Percentiles rank a stretch among this genome's conserved stretches.
Conservation (phyloP, 2,888 invertebrate genomes). For the Syrista parreyssii region DNA sequence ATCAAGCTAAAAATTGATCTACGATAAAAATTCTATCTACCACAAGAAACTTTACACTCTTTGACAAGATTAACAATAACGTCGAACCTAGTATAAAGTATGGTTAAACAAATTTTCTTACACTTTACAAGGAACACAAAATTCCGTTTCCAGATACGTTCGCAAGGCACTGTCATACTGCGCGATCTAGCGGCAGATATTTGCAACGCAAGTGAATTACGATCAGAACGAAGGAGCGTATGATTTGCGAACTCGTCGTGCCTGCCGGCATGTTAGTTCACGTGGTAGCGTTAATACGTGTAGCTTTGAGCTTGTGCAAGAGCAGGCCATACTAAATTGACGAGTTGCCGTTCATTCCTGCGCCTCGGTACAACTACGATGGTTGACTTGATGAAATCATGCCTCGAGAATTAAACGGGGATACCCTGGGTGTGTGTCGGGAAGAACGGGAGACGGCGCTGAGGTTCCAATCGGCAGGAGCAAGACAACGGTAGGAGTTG, state of each 20-base stretch:
- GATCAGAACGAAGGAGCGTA: background rate
- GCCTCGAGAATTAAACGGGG: constrained; percentile 55
- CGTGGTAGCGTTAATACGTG: constrained; percentile 29
- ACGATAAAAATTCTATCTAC: background rate
- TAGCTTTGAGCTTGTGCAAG: background rate
- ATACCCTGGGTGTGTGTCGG: constrained; percentile 41
- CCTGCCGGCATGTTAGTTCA: constrained; percentile 22
- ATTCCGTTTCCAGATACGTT: background rate
- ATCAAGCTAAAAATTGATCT: background rate
- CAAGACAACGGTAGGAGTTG: constrained; percentile 62
- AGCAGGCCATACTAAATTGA: background rate
- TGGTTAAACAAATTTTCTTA: background rate
- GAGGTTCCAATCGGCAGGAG: constrained; percentile 60
- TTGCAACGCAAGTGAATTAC: background rate
- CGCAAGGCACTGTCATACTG: background rate
- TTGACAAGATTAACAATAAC: background rate
- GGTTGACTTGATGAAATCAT: constrained; percentile 63
- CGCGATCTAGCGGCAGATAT: background rate
- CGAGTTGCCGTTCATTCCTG: constrained; percentile 36
- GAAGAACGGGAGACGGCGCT: constrained; percentile 40
- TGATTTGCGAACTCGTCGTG: background rate
- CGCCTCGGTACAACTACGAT: constrained; percentile 34
- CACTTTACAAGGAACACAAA: background rate
- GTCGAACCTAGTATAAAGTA: background rate
- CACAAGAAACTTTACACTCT: background rate